These are phyloP conservation scores for Hirtodrosophila alboralis DNA, from an alignment of 2,888 invertebrate species.

Conservation along the genomic window DNA sequence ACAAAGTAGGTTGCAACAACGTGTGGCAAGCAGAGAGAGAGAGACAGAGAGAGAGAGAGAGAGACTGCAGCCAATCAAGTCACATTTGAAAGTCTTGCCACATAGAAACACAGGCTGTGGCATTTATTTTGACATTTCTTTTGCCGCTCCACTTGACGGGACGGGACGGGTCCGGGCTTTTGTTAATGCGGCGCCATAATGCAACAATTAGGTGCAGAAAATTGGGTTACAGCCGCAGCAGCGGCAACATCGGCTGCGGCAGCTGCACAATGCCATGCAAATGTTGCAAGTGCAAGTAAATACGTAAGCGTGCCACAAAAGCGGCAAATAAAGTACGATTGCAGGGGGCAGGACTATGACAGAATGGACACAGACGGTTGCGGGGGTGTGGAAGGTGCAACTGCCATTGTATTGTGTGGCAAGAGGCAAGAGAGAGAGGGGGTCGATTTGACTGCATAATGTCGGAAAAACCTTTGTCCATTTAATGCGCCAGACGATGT, in stretches of 20 bases:
- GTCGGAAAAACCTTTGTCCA: slow-evolving; percentile 62
- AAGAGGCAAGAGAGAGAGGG: neutral
- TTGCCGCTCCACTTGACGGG: slow-evolving; percentile 44
- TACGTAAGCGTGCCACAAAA: slow-evolving; percentile 47
- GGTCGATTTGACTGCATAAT: slow-evolving; percentile 57
- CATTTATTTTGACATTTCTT: slow-evolving; percentile 62
- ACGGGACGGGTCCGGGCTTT: slow-evolving; percentile 36
- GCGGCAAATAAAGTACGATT: slow-evolving; percentile 41
- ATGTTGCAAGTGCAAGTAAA: slow-evolving; percentile 68
- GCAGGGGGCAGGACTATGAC: slow-evolving; percentile 47
- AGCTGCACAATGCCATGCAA: slow-evolving; percentile 70
- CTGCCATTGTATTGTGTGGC: slow-evolving; percentile 21
- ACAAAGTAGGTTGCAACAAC: slow-evolving; percentile 73
- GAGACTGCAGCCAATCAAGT: slow-evolving; percentile 67
- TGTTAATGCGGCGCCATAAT: slow-evolving; percentile 77
- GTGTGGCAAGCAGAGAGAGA: too few species aligned
- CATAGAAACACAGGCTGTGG: slow-evolving; percentile 21
- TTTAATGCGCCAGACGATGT: slow-evolving; percentile 72
- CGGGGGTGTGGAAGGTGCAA: too few species aligned
- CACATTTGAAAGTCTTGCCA: slow-evolving; percentile 50
- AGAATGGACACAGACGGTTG: slow-evolving; percentile 29
- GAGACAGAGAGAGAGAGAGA: too few species aligned
- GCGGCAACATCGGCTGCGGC: slow-evolving; percentile 10
- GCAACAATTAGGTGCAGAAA: slow-evolving; percentile 80
- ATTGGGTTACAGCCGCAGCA: slow-evolving; percentile 76